Conservation (phyloP, 2,797 vertebrate genomes). For the Smutsia gigantea region DNA sequence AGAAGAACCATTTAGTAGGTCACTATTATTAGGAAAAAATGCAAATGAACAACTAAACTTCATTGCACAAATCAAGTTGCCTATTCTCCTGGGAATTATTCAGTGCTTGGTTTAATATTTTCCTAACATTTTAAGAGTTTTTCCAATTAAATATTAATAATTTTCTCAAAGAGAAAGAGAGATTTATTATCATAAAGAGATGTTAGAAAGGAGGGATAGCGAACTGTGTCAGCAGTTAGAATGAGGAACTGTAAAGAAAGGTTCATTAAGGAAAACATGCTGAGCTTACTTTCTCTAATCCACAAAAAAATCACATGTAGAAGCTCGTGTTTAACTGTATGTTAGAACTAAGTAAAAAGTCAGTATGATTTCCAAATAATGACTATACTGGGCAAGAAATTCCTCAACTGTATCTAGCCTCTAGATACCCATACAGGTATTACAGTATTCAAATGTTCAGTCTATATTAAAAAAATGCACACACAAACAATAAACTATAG, state of each 20-base stretch:
- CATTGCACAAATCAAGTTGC: constrained; percentile 80
- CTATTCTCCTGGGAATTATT: constrained; percentile 83
- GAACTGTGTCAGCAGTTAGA: constrained; percentile 63
- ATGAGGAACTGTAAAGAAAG: constrained; percentile 44
- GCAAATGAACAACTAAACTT: constrained; percentile 81
- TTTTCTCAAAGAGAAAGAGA: constrained; percentile 82
- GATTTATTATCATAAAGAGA: constrained; percentile 83
- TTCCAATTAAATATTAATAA: constrained; percentile 88
- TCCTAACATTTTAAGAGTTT: constrained; percentile 84
- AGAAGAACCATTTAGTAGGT: constrained; percentile 82
- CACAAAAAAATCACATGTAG: neutral
- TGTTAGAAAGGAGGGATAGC: constrained; percentile 64
- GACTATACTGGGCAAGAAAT: neutral
- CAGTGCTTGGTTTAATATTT: constrained; percentile 82
- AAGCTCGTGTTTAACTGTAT: neutral
- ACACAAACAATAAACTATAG: neutral
- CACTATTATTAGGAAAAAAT: constrained; percentile 84
- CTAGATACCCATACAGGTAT: neutral
- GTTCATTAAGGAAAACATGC: constrained; percentile 67
- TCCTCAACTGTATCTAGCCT: neutral
- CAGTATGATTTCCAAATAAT: neutral
- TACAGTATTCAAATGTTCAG: neutral
- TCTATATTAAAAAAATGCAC: neutral
- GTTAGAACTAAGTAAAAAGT: neutral
- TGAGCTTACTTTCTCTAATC: constrained; percentile 43